phyloP scores from a whole-genome alignment of 2,113 vertebrate genomes.

The Phalacrocorax brasilianus region DNA sequence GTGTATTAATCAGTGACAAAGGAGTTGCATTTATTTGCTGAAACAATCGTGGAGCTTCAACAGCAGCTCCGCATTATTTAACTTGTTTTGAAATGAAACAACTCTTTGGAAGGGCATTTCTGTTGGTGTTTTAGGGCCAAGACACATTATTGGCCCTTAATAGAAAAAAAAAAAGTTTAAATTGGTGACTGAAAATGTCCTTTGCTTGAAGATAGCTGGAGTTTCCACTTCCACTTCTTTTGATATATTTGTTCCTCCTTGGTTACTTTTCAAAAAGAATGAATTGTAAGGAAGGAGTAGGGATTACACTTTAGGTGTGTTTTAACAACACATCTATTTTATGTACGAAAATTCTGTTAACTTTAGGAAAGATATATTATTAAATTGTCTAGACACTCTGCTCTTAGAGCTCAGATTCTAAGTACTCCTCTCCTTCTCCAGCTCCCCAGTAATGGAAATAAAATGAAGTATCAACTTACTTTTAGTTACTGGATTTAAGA shows the following conservation, averaged over 20 bases:
- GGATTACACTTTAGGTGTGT: neutral
- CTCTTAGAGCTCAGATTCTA: neutral
- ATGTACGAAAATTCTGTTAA: neutral
- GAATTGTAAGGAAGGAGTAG: neutral
- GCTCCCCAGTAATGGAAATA: constrained; percentile 15
- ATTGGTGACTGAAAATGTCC: neutral
- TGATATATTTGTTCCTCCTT: neutral
- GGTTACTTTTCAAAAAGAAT: neutral
- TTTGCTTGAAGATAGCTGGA: neutral
- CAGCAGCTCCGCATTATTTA: neutral
- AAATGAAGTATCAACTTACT: constrained; percentile 13
- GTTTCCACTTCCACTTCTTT: neutral
- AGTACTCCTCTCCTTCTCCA: neutral
- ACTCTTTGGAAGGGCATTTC: neutral
- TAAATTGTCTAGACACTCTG: neutral
- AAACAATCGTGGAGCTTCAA: neutral
- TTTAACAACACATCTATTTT: neutral
- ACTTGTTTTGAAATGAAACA: neutral
- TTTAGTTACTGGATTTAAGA: constrained; percentile 46
- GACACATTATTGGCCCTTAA: neutral
- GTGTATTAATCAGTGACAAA: neutral
- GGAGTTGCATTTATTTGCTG: neutral
- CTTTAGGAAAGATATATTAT: constrained; percentile 3
- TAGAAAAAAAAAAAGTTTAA: neutral
- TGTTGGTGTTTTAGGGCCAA: neutral